Percentiles rank a stretch among this genome's conserved stretches.
Conservation (phyloP, 2,797 vertebrate genomes). For the Decapterus maruadsi region DNA sequence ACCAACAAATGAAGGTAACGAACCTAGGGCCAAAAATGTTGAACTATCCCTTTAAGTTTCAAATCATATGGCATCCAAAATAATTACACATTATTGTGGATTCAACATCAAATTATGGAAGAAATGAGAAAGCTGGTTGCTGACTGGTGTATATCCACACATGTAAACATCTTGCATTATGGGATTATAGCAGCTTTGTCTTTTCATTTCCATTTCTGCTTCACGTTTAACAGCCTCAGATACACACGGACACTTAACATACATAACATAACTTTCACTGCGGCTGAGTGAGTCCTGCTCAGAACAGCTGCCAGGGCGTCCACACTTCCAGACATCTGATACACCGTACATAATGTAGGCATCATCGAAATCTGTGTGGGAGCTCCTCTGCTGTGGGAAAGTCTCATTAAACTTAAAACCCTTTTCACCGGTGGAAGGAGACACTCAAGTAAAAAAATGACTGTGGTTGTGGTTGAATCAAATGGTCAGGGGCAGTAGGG, state of each 20-base stretch:
- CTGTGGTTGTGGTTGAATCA: not conserved
- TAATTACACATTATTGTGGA: not conserved
- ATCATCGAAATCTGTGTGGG: slow-evolving; percentile 21
- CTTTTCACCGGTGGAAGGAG: not conserved
- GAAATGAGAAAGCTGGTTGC: not conserved
- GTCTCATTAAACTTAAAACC: not conserved
- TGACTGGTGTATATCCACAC: too few relatives aligned
- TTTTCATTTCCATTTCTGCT: not conserved
- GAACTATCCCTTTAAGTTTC: not conserved
- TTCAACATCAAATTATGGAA: not conserved
- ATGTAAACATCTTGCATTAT: not conserved
- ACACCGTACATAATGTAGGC: slow-evolving; percentile 23
- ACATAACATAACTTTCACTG: not conserved
- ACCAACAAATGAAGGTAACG: too few relatives aligned
- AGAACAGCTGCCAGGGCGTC: slow-evolving; percentile 39
- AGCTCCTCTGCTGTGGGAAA: slow-evolving; percentile 35
- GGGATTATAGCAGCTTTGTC: not conserved
- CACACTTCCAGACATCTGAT: slow-evolving; percentile 44
- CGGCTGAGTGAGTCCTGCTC: slow-evolving; percentile 1
- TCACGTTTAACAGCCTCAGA: not conserved
- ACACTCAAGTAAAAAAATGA: not conserved
- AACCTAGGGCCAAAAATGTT: too few relatives aligned
- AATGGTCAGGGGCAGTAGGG: not conserved
- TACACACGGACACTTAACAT: slow-evolving; percentile 1
- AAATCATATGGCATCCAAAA: not conserved